Percentiles rank a stretch among this genome's conserved stretches.
Evolutionary conservation across 1,140 invertebrate species (phyloP).

Genomic region (Harlomillsia oculata): DNA sequence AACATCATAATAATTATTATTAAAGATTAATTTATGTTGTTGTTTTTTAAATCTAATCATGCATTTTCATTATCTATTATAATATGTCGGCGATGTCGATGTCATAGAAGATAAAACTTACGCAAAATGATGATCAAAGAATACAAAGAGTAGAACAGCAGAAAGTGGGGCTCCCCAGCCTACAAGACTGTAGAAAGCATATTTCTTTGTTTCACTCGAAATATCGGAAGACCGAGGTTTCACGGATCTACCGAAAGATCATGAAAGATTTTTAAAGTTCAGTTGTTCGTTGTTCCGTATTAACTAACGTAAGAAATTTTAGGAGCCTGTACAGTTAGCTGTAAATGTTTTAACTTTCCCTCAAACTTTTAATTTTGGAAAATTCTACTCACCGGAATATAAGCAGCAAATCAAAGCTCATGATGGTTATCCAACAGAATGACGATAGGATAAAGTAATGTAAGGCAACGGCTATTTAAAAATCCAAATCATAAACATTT

Average conservation of each 20-base stretch:
- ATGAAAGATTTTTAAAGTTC: not conserved
- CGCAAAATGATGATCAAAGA: not conserved
- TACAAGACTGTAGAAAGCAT: not conserved
- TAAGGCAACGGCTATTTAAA: not conserved
- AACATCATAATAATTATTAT: not conserved
- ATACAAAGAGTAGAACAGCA: not conserved
- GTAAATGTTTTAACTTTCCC: not conserved
- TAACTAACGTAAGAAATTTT: too few relatives aligned
- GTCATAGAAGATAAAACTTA: not conserved
- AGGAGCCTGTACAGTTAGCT: not conserved
- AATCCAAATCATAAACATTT: too few relatives aligned
- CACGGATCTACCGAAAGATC: not conserved
- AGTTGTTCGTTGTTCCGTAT: too few relatives aligned
- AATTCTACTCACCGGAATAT: slow-evolving; percentile 2
- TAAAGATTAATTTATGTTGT: not conserved
- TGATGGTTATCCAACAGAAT: slow-evolving; percentile 7
- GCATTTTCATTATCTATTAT: not conserved
- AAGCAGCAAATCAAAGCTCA: slow-evolving; percentile 5
- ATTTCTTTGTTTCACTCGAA: slow-evolving; percentile 5
- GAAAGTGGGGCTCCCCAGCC: slow-evolving; percentile 12
- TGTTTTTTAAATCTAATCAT: not conserved
- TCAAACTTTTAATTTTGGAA: not conserved
- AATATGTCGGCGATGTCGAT: not conserved
- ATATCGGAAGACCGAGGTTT: not conserved
- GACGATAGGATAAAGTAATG: slow-evolving; percentile 1